These are phyloP conservation scores for Agrypnus murinus DNA, from an alignment of 2,888 invertebrate species.

Conservation along the genomic window DNA sequence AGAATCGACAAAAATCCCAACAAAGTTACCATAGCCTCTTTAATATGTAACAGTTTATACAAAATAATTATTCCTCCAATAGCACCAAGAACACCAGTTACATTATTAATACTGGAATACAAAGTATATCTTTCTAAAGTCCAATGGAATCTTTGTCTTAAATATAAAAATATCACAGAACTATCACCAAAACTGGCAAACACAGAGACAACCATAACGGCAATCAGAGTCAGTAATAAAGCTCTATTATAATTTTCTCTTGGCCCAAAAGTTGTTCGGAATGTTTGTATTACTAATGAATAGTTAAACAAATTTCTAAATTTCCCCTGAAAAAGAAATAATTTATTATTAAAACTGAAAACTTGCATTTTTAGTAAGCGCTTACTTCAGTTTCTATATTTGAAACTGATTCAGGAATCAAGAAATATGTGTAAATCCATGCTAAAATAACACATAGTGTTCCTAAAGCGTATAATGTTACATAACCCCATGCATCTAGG, in stretches of 20 bases:
- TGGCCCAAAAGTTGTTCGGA: conserved; percentile 74
- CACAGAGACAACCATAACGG: conserved; percentile 66
- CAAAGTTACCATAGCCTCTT: conserved; percentile 70
- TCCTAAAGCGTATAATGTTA: conserved; percentile 72
- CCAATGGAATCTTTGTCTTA: conserved; percentile 80
- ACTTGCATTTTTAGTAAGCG: neutral
- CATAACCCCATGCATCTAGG: conserved; percentile 74
- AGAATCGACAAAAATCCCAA: conserved; percentile 65
- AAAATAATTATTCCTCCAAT: conserved; percentile 75
- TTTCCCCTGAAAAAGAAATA: conserved; percentile 28
- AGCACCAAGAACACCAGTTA: conserved; percentile 75
- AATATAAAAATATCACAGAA: conserved; percentile 74
- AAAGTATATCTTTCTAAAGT: conserved; percentile 76
- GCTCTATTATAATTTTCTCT: conserved; percentile 75
- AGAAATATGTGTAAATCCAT: conserved; percentile 71
- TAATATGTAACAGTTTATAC: conserved; percentile 71
- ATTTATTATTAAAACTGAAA: neutral
- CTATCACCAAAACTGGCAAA: conserved; percentile 59
- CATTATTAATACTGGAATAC: conserved; percentile 74
- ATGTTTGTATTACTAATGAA: conserved; percentile 71
- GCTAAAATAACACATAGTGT: conserved; percentile 70
- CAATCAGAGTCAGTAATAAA: conserved; percentile 72
- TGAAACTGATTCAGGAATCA: conserved; percentile 74
- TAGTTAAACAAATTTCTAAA: conserved; percentile 48
- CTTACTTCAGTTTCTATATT: conserved; percentile 34